phyloP scores from a whole-genome alignment of 2,888 invertebrate genomes.

The Hedychridium roseum region DNA sequence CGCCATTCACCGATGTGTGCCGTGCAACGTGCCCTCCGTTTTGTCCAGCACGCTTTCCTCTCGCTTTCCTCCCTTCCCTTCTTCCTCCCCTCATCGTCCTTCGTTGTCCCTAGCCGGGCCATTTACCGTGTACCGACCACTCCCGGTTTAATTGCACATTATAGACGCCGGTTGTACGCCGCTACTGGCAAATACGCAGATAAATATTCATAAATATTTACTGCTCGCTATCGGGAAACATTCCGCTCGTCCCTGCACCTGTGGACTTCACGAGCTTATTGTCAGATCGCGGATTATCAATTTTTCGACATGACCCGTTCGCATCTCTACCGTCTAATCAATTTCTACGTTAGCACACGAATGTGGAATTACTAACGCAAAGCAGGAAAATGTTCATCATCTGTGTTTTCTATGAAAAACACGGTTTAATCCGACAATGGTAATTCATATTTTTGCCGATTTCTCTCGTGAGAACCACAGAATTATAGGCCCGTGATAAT shows the following conservation, averaged over 20 bases:
- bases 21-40: no score
- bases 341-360: not conserved
- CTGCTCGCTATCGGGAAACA: conserved; percentile 17
- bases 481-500: no score
- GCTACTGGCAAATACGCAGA: conserved; percentile 36
- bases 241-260: conserved; percentile 1
- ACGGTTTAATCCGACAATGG: no score
- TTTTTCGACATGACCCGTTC: conserved; percentile 23
- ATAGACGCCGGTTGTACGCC: conserved; percentile 44
- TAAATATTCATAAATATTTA: conserved; percentile 58
- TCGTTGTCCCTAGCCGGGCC: no score
- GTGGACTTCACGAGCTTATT: not conserved
- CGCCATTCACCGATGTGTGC: conserved; percentile 9
- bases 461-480: no score
- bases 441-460: no score
- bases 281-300: conserved; percentile 6
- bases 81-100: conserved; percentile 1
- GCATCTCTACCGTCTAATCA: conserved; percentile 4
- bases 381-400: no score
- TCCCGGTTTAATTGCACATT: conserved; percentile 57
- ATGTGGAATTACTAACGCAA: not conserved
- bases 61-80: conserved; percentile 15
- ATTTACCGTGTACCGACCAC: conserved; percentile 31
- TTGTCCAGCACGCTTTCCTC: conserved; percentile 30
- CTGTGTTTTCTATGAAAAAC: no score